These are phyloP conservation scores for Branchipolynoe longqiensis DNA, from an alignment of 2,888 invertebrate genomes.

Conservation along the genomic window DNA sequence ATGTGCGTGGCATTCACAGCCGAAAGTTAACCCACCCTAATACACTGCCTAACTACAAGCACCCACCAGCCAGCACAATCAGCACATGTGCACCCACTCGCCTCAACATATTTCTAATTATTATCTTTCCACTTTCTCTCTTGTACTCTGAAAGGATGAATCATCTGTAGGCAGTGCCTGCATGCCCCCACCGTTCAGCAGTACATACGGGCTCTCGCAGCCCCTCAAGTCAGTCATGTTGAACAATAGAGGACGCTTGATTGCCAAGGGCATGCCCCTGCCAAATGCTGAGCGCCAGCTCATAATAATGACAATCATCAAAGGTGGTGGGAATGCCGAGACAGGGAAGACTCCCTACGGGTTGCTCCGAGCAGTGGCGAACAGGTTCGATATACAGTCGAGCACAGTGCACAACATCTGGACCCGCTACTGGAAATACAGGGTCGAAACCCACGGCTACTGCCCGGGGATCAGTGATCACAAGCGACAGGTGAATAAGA, in stretches of 20 bases:
- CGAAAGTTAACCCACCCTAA: no score
- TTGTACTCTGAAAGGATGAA: conserved; percentile 7
- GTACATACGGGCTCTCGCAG: no score
- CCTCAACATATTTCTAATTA: not conserved
- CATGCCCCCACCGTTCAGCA: no score
- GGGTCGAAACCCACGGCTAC: conserved; percentile 21
- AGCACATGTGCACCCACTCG: no score
- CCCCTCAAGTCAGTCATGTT: not conserved
- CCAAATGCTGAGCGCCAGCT: conserved; percentile 22
- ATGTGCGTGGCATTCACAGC: no score
- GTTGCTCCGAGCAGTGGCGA: not conserved
- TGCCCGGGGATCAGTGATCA: conserved; percentile 41
- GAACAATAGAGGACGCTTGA: not conserved
- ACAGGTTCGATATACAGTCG: conserved; percentile 10
- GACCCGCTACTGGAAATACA: conserved; percentile 50
- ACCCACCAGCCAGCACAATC: not conserved
- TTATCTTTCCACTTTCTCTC: conserved; percentile 11
- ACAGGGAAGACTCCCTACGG: conserved; percentile 33
- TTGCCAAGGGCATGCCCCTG: conserved; percentile 23
- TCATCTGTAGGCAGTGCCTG: conserved; percentile 3
- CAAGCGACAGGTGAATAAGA: conserved; percentile 13
- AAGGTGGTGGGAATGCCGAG: not conserved
- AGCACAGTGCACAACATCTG: conserved; percentile 45
- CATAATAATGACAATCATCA: conserved; percentile 7
- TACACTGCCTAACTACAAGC: not conserved